A percentile compares a stretch with the other conserved stretches of the same genome.
These are phyloP conservation scores for Ricordea florida DNA, from an alignment of 92 coral and sea anemone species.

Conservation along the genomic window DNA sequence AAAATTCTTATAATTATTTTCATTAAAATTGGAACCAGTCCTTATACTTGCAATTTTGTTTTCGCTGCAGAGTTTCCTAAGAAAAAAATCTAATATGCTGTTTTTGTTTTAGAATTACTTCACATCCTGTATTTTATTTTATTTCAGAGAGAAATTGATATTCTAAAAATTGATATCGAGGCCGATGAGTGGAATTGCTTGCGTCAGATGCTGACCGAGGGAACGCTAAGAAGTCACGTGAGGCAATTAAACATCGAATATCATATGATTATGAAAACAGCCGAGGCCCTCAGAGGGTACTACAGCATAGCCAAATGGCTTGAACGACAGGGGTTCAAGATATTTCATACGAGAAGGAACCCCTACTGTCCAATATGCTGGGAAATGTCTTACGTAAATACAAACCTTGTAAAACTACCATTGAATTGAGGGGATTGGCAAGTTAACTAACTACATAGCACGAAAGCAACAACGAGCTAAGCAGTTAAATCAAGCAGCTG, in stretches of 20 bases:
- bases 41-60: too few relatives aligned
- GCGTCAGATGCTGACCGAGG: constrained; percentile 86
- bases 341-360: constrained; percentile 70
- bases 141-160: constrained; percentile 64
- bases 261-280: constrained; percentile 48
- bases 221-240: constrained; percentile 68
- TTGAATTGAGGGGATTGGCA: constrained; percentile 10
- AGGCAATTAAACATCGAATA: constrained; percentile 79
- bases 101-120: too few relatives aligned
- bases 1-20: too few relatives aligned
- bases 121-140: background rate
- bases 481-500: too few relatives aligned
- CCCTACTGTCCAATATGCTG: constrained; percentile 76
- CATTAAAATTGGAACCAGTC: too few relatives aligned
- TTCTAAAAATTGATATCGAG: constrained; percentile 90
- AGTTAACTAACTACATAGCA: background rate
- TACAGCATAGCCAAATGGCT: constrained; percentile 83
- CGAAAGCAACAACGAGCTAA: background rate
- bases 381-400: constrained; percentile 85
- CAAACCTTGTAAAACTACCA: constrained; percentile 60
- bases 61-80: too few relatives aligned
- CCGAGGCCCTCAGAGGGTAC: constrained; percentile 55
- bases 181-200: constrained; percentile 90
- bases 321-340: constrained; percentile 80
- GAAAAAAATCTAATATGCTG: too few relatives aligned